phyloP scores from a whole-genome alignment of 2,113 vertebrate genomes.

The Odontophorus gujanensis region DNA sequence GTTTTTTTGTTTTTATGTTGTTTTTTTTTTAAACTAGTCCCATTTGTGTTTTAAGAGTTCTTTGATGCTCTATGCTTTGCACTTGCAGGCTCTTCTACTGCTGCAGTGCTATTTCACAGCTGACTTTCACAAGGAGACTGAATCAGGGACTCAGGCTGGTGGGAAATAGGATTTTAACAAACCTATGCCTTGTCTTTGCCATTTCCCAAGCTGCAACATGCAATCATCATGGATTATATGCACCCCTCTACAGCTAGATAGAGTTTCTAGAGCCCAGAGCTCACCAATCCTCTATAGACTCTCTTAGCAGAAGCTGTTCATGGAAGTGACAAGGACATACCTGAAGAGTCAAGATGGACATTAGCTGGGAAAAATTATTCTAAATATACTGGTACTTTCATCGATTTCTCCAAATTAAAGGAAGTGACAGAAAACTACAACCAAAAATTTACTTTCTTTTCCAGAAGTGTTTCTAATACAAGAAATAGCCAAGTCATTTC shows the following conservation, averaged over 20 bases:
- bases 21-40: neutral
- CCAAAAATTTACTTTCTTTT: neutral
- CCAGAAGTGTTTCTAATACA: neutral
- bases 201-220: neutral
- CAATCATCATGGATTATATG: neutral
- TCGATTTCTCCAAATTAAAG: neutral
- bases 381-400: neutral
- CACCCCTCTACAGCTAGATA: neutral
- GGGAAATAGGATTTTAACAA: neutral
- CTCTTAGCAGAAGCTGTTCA: neutral
- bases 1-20: neutral
- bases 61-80: neutral
- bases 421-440: neutral
- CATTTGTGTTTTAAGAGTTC: neutral
- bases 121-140: neutral
- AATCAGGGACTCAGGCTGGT: neutral
- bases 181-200: no score
- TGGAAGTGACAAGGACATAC: no score
- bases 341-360: neutral
- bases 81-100: neutral
- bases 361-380: neutral
- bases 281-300: neutral
- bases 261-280: neutral
- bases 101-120: neutral
- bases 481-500: neutral